Conservation (phyloP, 2,797 vertebrate species). For the Scomberomorus guttatus region DNA sequence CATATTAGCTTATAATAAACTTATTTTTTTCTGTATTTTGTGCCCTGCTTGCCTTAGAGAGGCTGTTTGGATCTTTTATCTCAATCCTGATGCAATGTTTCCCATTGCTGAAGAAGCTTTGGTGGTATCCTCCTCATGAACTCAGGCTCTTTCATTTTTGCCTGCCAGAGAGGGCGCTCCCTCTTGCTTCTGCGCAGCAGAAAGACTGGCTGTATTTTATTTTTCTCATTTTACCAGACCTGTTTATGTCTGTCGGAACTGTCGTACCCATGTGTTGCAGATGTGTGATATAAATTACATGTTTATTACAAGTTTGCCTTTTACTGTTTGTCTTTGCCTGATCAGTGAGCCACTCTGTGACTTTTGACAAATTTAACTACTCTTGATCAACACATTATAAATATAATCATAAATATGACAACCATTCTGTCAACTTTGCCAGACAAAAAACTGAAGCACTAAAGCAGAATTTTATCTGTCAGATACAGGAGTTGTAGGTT, state of each 20-base stretch:
- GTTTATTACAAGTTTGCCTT: neutral
- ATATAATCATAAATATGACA: neutral
- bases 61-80: slow-evolving; percentile 22
- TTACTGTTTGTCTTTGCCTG: neutral
- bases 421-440: neutral
- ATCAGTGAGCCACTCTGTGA: neutral
- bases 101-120: slow-evolving; percentile 22
- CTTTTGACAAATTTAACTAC: neutral
- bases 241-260: neutral
- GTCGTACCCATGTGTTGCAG: neutral
- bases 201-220: neutral
- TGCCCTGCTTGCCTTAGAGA: neutral
- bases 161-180: slow-evolving; percentile 4
- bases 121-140: slow-evolving; percentile 33
- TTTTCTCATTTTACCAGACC: neutral
- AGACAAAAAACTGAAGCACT: neutral
- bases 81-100: slow-evolving; percentile 57
- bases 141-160: slow-evolving; percentile 13
- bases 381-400: neutral
- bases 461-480: neutral
- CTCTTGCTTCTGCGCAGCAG: neutral
- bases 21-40: too few species aligned
- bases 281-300: neutral
- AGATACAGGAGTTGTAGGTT: slow-evolving; percentile 10
- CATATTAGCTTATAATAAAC: too few species aligned